Percentiles rank a stretch among this genome's conserved stretches.
Conservation (phyloP, 2,797 vertebrate genomes). For the Gouania willdenowi region DNA sequence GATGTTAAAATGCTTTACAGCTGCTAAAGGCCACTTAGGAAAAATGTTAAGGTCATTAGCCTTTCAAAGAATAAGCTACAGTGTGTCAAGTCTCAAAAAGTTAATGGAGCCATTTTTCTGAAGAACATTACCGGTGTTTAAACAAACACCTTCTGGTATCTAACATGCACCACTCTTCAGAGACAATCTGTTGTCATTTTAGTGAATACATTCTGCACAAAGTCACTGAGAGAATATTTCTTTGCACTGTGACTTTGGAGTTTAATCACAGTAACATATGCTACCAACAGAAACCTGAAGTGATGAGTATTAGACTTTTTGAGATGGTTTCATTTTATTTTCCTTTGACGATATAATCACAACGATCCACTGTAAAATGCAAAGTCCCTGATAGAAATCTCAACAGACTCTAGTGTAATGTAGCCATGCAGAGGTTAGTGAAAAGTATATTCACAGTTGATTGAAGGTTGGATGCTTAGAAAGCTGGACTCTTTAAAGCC, state of each 20-base stretch:
- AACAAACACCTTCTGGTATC: slow-evolving; percentile 46
- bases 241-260: slow-evolving; percentile 9
- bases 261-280: slow-evolving; percentile 28
- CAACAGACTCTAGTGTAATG: neutral
- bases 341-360: slow-evolving; percentile 22
- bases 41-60: slow-evolving; percentile 58
- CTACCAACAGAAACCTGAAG: slow-evolving; percentile 13
- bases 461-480: no score
- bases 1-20: slow-evolving; percentile 59
- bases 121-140: slow-evolving; percentile 44
- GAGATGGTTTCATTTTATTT: slow-evolving; percentile 5
- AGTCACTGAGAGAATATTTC: slow-evolving; percentile 7
- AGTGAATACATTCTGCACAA: slow-evolving; percentile 12
- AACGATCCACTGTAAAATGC: slow-evolving; percentile 8
- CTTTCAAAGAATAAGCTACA: slow-evolving; percentile 34
- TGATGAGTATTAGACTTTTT: slow-evolving; percentile 22
- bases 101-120: slow-evolving; percentile 46
- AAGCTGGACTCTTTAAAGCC: no score
- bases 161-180: slow-evolving; percentile 6
- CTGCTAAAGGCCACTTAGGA: slow-evolving; percentile 49
- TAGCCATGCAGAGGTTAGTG: slow-evolving; percentile 8
- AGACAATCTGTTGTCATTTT: slow-evolving; percentile 20
- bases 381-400: slow-evolving; percentile 6
- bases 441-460: slow-evolving; percentile 30
- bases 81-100: slow-evolving; percentile 44